These are phyloP conservation scores for Zosterops japonicus DNA, from an alignment of 2,113 vertebrate genomes.

Conservation along the genomic window DNA sequence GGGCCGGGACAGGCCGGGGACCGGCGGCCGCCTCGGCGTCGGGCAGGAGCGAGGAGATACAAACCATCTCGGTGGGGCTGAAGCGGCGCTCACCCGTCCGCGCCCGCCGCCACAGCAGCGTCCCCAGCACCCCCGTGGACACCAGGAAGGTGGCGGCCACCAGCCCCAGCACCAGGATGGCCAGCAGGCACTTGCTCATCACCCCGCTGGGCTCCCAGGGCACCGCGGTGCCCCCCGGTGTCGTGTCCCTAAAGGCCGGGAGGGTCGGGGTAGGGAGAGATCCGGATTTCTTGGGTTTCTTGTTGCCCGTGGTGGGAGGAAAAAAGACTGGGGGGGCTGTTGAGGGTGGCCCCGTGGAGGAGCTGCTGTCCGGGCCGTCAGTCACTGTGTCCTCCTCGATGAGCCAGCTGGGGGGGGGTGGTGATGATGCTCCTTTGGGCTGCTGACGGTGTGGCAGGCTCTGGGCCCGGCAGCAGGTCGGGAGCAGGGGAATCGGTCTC, in stretches of 20 bases:
- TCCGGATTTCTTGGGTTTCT: neutral
- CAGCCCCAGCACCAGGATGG: constrained; percentile 77
- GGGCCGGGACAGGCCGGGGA: neutral
- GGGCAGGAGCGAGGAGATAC: constrained; percentile 84
- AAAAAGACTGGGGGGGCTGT: accelerated
- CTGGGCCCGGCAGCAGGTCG: neutral
- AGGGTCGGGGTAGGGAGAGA: accelerated
- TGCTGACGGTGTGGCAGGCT: neutral
- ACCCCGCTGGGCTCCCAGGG: neutral
- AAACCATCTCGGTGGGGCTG: constrained; percentile 84
- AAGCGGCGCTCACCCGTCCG: constrained; percentile 41
- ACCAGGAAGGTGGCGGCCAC: constrained; percentile 83
- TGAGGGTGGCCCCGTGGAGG: accelerated
- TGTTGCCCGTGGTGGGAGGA: neutral
- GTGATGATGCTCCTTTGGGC: neutral
- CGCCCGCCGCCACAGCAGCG: constrained; percentile 74
- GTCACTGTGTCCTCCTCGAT: accelerated
- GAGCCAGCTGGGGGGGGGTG: neutral
- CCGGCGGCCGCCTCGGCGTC: constrained; percentile 42
- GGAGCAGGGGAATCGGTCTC: neutral
- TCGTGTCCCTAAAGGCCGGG: accelerated
- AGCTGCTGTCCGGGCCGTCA: accelerated
- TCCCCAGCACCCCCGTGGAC: constrained; percentile 77
- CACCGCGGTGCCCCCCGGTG: accelerated
- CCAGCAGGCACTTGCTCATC: constrained; percentile 77